These are phyloP conservation scores for Mya arenaria DNA, from an alignment of 1,140 invertebrate genomes.

Conservation along the genomic window DNA sequence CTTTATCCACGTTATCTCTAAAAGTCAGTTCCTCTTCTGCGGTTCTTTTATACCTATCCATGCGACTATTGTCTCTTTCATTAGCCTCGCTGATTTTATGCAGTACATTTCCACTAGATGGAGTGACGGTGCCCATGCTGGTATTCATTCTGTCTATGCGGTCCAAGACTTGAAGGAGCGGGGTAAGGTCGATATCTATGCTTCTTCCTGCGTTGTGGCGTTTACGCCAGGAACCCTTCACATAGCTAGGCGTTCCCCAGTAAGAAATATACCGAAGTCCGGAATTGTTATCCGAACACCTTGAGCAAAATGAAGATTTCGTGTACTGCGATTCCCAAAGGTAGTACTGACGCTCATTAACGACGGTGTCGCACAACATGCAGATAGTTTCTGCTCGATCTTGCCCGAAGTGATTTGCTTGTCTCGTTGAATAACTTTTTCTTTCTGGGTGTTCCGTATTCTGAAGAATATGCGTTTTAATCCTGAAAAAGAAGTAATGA, in stretches of 20 bases:
- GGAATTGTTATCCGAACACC: constrained; percentile 4
- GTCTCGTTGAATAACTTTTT: too few species aligned
- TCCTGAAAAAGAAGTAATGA: too few species aligned
- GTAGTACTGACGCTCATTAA: constrained; percentile 45
- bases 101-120: too few species aligned
- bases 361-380: constrained; percentile 2
- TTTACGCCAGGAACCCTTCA: constrained; percentile 43
- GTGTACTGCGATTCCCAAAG: constrained; percentile 39
- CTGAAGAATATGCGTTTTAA: too few species aligned
- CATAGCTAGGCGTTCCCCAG: constrained; percentile 32
- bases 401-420: too few species aligned
- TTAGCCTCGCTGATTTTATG: not conserved
- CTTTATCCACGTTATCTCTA: not conserved
- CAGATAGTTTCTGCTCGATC: too few species aligned
- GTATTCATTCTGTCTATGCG: constrained; percentile 44
- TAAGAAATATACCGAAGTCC: constrained; percentile 34
- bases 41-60: not conserved
- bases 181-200: constrained; percentile 31
- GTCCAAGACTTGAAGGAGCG: constrained; percentile 31
- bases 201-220: constrained; percentile 29
- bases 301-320: constrained; percentile 36
- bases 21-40: not conserved
- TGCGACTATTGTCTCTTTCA: not conserved
- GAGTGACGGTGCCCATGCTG: not conserved
- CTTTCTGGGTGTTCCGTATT: too few species aligned